Evolutionary conservation across 2,113 vertebrate species (phyloP).

Genomic region (Nothoprocta perdicaria): DNA sequence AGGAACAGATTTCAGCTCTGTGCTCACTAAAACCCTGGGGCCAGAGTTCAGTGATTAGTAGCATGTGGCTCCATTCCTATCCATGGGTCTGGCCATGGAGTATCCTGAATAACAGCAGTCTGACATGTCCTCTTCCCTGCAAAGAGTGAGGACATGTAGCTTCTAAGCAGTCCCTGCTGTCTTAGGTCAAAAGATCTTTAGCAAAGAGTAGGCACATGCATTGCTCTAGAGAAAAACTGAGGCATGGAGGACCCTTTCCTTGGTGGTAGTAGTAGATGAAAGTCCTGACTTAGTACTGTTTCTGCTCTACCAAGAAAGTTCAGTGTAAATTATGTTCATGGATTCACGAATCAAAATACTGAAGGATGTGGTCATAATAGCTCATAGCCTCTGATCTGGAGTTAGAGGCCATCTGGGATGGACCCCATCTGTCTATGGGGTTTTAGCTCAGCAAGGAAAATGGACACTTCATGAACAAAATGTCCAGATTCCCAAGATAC

Average conservation of each 20-base stretch:
- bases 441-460: not conserved
- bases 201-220: not conserved
- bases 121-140: not conserved
- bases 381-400: not conserved
- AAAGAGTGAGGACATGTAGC: rapidly evolving
- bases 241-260: not conserved
- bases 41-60: not conserved
- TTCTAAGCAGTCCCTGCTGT: not conserved
- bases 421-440: not conserved
- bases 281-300: not conserved
- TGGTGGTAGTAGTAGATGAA: not conserved
- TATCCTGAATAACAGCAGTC: not conserved
- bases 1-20: not conserved
- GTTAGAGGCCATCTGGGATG: too few relatives aligned
- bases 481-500: not conserved
- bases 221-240: not conserved
- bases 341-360: not conserved
- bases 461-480: not conserved
- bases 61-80: rapidly evolving
- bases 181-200: not conserved
- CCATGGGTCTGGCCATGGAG: not conserved
- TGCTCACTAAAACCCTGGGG: not conserved
- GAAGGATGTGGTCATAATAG: not conserved
- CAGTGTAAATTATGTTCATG: not conserved
- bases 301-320: not conserved